These are phyloP conservation scores for Geococcyx californianus DNA, from an alignment of 2,113 vertebrate species.

Conservation along the genomic window DNA sequence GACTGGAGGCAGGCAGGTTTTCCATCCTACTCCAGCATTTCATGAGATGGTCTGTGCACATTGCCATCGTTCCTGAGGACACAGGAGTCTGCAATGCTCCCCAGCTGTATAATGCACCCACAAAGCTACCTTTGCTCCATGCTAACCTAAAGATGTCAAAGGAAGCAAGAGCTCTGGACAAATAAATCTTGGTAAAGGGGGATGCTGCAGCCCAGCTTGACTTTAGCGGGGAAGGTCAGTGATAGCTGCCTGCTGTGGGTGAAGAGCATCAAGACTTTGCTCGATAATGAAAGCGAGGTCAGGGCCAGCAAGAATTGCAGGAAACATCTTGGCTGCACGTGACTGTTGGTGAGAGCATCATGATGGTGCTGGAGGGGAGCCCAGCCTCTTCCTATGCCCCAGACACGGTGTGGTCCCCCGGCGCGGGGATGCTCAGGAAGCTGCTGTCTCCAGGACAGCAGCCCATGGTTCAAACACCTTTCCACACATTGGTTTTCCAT, in stretches of 20 bases:
- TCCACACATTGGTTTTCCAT: not conserved
- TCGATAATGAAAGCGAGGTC: conserved; percentile 46
- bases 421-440: conserved; percentile 2
- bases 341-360: not conserved
- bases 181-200: conserved; percentile 34
- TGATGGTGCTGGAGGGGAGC: not conserved
- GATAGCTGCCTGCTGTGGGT: not conserved
- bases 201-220: not conserved
- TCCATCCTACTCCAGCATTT: not conserved
- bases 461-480: not conserved
- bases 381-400: not conserved
- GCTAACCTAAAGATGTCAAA: conserved; percentile 59
- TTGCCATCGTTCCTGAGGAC: not conserved
- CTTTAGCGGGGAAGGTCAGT: not conserved
- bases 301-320: conserved; percentile 67
- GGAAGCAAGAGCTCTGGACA: conserved; percentile 47
- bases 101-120: not conserved
- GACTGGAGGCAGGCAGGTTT: not conserved
- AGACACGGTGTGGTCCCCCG: rapidly evolving
- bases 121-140: conserved; percentile 30
- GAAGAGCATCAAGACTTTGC: not conserved
- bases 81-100: not conserved
- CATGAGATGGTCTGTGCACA: not conserved
- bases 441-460: not conserved
- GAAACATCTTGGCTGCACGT: conserved; percentile 61